These are phyloP conservation scores for Drosophila micromelanica DNA, from an alignment of 1,140 invertebrate genomes.

Conservation along the genomic window DNA sequence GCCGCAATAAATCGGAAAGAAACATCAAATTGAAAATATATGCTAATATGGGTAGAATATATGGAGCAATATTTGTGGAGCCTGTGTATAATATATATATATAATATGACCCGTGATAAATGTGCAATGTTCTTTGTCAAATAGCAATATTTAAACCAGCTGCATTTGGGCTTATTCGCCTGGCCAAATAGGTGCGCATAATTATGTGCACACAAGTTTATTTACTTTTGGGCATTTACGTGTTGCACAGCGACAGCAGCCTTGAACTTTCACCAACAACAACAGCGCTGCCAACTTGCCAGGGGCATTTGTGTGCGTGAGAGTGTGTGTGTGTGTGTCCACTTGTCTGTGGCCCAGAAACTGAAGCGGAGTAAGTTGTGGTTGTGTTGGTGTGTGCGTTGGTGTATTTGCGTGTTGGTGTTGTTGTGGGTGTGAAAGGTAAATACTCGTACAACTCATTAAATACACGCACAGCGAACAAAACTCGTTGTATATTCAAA, in stretches of 20 bases:
- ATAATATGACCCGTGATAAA: slow-evolving; percentile 1
- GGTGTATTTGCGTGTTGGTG: slow-evolving; percentile 14
- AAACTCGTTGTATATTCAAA: slow-evolving; percentile 23
- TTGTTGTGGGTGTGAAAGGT: slow-evolving; percentile 26
- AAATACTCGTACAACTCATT: slow-evolving; percentile 43
- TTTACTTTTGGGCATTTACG: slow-evolving; percentile 17
- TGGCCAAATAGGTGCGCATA: background rate
- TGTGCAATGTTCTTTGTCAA: slow-evolving; percentile 27
- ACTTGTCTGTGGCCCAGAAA: slow-evolving; percentile 52
- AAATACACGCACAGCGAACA: slow-evolving; percentile 8
- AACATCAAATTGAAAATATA: background rate
- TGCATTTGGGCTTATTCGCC: slow-evolving; percentile 13
- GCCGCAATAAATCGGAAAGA: background rate
- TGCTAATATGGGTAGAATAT: background rate
- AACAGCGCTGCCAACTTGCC: slow-evolving; percentile 25
- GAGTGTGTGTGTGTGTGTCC: slow-evolving; percentile 20
- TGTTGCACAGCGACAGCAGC: slow-evolving; percentile 50
- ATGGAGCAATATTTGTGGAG: background rate
- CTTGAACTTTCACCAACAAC: slow-evolving; percentile 72
- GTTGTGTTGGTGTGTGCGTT: slow-evolving; percentile 8
- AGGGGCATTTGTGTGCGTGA: slow-evolving; percentile 28
- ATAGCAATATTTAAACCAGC: slow-evolving; percentile 41
- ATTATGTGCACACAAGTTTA: slow-evolving; percentile 3
- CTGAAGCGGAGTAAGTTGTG: slow-evolving; percentile 1
- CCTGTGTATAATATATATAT: background rate